Percentiles rank a stretch among this genome's conserved stretches.
phyloP scores from a whole-genome alignment of 2,797 vertebrate species.

The Benthosema pterotum region DNA sequence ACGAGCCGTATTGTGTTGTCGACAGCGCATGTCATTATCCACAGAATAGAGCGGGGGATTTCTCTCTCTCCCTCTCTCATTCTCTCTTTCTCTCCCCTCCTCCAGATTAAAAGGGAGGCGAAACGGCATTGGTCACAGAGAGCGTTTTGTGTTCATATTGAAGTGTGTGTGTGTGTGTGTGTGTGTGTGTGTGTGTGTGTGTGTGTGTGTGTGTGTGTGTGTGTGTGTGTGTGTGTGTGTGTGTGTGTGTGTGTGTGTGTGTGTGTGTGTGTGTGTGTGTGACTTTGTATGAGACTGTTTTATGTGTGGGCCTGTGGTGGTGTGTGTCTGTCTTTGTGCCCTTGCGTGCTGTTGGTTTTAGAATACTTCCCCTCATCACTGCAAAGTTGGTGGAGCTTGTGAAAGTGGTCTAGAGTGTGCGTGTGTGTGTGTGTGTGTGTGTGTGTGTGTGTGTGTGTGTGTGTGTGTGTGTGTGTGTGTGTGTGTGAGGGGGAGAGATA shows the following conservation, averaged over 20 bases:
- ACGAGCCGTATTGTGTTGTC: slow-evolving; percentile 67
- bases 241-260: slow-evolving; percentile 27
- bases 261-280: slow-evolving; percentile 23
- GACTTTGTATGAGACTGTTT: too few relatives aligned
- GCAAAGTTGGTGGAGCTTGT: slow-evolving; percentile 46
- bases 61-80: slow-evolving; percentile 43
- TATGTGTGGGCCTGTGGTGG: slow-evolving; percentile 22
- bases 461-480: neutral
- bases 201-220: slow-evolving; percentile 21
- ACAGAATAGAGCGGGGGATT: slow-evolving; percentile 55
- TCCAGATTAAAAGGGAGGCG: slow-evolving; percentile 47
- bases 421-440: slow-evolving; percentile 23
- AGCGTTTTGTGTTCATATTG: slow-evolving; percentile 59
- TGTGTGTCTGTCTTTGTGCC: slow-evolving; percentile 20
- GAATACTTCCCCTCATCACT: slow-evolving; percentile 42
- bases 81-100: neutral
- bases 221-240: slow-evolving; percentile 29
- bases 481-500: slow-evolving; percentile 1
- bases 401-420: slow-evolving; percentile 17
- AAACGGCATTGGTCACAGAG: slow-evolving; percentile 64
- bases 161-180: neutral
- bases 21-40: slow-evolving; percentile 70
- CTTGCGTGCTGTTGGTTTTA: slow-evolving; percentile 46
- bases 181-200: slow-evolving; percentile 34
- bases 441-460: slow-evolving; percentile 4